Evolutionary conservation across 1,140 invertebrate species (phyloP).

Genomic region (Heliconius himera): DNA sequence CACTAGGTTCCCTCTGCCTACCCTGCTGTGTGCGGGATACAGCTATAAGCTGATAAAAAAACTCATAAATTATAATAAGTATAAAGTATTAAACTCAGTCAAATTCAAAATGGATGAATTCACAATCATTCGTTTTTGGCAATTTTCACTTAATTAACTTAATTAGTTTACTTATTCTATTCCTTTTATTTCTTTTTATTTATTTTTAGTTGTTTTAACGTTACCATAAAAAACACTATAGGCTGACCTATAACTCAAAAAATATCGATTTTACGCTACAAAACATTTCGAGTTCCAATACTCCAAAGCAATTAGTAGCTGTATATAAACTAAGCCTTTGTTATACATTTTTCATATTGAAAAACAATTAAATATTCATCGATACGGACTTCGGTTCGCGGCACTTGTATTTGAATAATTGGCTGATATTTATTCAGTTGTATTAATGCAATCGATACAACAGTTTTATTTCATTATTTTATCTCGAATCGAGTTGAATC

Average conservation of each 20-base stretch:
- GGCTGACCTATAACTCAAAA: background rate
- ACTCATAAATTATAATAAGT: too few species aligned
- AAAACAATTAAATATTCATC: conserved; percentile 77
- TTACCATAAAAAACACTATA: background rate
- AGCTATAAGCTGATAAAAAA: too few species aligned
- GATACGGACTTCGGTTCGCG: conserved; percentile 70
- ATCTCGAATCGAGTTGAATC: conserved; percentile 23
- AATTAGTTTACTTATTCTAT: too few species aligned
- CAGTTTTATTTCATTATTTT: conserved; percentile 66
- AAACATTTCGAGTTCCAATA: conserved; percentile 4
- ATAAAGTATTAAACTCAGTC: too few species aligned
- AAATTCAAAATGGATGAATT: too few species aligned
- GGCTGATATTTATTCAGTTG: conserved; percentile 79
- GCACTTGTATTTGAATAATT: conserved; percentile 77
- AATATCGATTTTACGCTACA: background rate
- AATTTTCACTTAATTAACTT: too few species aligned
- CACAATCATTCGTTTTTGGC: too few species aligned
- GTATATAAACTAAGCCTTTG: conserved; percentile 17
- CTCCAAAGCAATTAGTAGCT: conserved; percentile 12
- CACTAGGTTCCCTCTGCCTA: too few species aligned
- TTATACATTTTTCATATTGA: conserved; percentile 48
- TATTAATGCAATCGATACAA: conserved; percentile 77
- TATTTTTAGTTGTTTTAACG: too few species aligned
- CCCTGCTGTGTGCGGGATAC: too few species aligned
- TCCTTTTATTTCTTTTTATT: too few species aligned